Evolutionary conservation across 2,888 invertebrate genomes (phyloP).

Genomic region (Aphodius granarius): DNA sequence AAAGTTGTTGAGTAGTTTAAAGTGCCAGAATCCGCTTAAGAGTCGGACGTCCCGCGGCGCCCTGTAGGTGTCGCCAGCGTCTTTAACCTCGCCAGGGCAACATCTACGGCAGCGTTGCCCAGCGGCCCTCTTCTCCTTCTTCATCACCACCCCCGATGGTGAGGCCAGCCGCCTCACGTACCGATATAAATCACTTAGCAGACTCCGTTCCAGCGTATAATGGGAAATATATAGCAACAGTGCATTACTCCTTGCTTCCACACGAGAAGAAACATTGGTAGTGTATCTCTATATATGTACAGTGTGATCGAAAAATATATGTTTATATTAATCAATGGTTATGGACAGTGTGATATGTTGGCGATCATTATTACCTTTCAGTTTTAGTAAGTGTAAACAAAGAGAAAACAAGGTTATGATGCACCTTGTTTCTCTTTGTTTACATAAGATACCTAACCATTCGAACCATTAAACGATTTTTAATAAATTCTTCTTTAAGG

Average conservation of each 20-base stretch:
- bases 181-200: conserved; percentile 26
- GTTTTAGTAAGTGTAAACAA: no score
- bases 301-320: background rate
- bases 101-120: background rate
- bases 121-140: background rate
- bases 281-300: background rate
- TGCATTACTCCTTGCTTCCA: conserved; percentile 14
- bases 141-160: background rate
- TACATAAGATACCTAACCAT: no score
- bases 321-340: no score
- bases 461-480: no score
- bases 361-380: no score
- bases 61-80: conserved; percentile 12
- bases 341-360: no score
- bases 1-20: conserved; percentile 7
- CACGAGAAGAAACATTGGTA: background rate
- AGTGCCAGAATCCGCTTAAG: conserved; percentile 6
- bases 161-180: background rate
- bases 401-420: no score
- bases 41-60: background rate
- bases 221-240: conserved; percentile 22
- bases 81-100: conserved; percentile 2
- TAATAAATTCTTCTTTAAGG: background rate
- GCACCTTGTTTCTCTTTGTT: no score
- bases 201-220: conserved; percentile 18